A percentile compares a stretch with the other conserved stretches of the same genome.
Conservation (phyloP, 2,888 invertebrate genomes). For the Harmothoe impar region DNA sequence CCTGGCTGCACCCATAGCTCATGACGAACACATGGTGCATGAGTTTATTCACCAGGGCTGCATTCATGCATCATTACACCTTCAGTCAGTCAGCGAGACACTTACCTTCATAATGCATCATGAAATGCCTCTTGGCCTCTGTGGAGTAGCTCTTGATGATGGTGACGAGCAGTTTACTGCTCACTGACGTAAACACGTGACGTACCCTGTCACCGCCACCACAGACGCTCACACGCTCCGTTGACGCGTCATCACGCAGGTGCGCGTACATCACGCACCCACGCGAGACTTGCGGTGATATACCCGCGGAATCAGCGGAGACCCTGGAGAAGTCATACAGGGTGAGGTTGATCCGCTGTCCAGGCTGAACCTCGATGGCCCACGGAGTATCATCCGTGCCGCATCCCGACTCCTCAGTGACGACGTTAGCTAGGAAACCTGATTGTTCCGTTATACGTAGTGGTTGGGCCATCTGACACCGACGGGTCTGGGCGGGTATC, state of each 20-base stretch:
- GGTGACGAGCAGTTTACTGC: slow-evolving; percentile 19
- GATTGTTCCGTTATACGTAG: not conserved
- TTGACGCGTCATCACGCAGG: slow-evolving; percentile 42
- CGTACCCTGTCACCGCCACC: slow-evolving; percentile 32
- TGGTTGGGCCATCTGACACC: slow-evolving; percentile 39
- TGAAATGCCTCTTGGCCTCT: slow-evolving; percentile 42
- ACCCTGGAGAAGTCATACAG: slow-evolving; percentile 60
- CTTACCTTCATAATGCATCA: slow-evolving; percentile 62
- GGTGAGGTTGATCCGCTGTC: slow-evolving; percentile 61
- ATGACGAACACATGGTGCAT: too few relatives aligned
- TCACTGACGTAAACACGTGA: slow-evolving; percentile 57
- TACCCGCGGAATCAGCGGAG: too few relatives aligned
- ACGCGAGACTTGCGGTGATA: not conserved
- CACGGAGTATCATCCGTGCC: slow-evolving; percentile 57
- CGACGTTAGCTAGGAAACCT: slow-evolving; percentile 60
- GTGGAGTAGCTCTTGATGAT: slow-evolving; percentile 53
- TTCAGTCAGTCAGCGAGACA: too few relatives aligned
- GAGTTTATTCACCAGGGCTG: too few relatives aligned
- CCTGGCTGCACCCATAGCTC: not conserved
- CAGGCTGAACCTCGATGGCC: slow-evolving; percentile 55
- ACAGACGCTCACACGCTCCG: slow-evolving; percentile 56
- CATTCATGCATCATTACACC: too few relatives aligned
- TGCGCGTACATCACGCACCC: slow-evolving; percentile 61
- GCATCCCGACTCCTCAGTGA: slow-evolving; percentile 62
- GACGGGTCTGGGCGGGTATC: slow-evolving; percentile 22